phyloP scores from a whole-genome alignment of 2,888 invertebrate species.

The Disparrhopalites patrizii region DNA sequence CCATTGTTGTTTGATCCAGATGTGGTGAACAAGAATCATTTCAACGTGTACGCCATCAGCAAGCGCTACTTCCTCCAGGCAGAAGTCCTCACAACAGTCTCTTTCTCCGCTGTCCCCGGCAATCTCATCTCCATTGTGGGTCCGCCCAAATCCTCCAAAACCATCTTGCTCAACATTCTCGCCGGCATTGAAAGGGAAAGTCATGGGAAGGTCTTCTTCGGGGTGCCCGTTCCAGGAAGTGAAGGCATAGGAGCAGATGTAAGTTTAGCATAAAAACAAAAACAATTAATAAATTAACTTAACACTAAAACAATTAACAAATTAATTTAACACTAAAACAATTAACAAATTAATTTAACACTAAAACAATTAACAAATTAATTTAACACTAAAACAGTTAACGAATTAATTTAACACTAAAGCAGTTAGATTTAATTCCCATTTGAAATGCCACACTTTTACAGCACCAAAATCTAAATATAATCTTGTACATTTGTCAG shows the following conservation, averaged over 20 bases:
- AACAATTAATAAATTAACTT: too few relatives aligned
- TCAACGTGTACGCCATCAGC: background rate
- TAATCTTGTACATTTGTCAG: too few relatives aligned
- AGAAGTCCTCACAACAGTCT: background rate
- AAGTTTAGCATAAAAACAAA: background rate
- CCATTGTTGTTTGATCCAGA: too few relatives aligned
- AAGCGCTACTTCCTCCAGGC: background rate
- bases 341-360: too few relatives aligned
- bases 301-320: too few relatives aligned
- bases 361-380: too few relatives aligned
- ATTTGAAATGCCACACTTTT: too few relatives aligned
- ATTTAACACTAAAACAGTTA: too few relatives aligned
- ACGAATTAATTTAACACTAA: background rate
- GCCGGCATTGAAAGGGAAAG: background rate
- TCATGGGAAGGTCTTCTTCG: slow-evolving; percentile 5
- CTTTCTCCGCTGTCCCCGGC: background rate
- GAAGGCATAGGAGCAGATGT: background rate
- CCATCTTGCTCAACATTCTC: background rate
- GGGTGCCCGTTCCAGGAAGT: background rate
- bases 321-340: too few relatives aligned
- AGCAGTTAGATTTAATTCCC: too few relatives aligned
- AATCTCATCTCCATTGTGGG: slow-evolving; percentile 17
- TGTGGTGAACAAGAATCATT: background rate
- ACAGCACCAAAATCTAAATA: too few relatives aligned
- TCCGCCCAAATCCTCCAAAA: slow-evolving; percentile 15